Evolutionary conservation across 2,797 vertebrate species (phyloP), one percentile per base, ranked within the genome.

Genomic region (Euthynnus affinis): DNA sequence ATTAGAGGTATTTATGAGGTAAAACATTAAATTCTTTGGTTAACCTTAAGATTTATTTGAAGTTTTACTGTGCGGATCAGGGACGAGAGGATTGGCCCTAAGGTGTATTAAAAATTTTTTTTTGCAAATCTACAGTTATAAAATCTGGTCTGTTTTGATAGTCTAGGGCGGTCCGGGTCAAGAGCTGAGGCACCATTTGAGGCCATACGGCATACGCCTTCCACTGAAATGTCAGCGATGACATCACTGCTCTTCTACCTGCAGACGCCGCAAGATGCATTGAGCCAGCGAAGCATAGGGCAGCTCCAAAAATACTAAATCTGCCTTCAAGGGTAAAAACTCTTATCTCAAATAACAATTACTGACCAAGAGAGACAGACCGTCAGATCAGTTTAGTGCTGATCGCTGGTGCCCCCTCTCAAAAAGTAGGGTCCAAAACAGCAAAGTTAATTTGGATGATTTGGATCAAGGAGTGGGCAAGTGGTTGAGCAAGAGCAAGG

Each of bases 301-400:
- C 66, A 59, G 81, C 68, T 82, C 82, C 69, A 80, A 87, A 91
- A 88, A 88, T 81, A 91, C 57, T 53, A 81, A 82, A 87, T 82
- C 81, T 85, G 88, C 84, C 91, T 88, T 65, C 70, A 53, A 69
- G 88, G 88, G 61, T 64, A 80, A 70, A 84, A 85, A 72, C 71
- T 81, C 67, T 87, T 81, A 79, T 87, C 78, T 93, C 87, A 83
- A 89, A 89, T 87, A 89, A 88, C 85, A 93, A 90, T 93, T 81
- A 88, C 86, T 90, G 88, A 93, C 81, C 67, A 71, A 85, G 76
- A 90, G 87, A 92, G 91, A 94, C 93, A 92, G 92, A 86, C 81
- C 55, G 83, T 93, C 92, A 92, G 87, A 87, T 88, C 60, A 1
- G 85, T 69, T 94, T 92, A 89, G 61, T 81, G 62, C 64, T 65